Evolutionary conservation across 1,140 invertebrate genomes (phyloP), one percentile per base, ranked within the genome.

Genomic region (Ctenoplectra terminalis): DNA sequence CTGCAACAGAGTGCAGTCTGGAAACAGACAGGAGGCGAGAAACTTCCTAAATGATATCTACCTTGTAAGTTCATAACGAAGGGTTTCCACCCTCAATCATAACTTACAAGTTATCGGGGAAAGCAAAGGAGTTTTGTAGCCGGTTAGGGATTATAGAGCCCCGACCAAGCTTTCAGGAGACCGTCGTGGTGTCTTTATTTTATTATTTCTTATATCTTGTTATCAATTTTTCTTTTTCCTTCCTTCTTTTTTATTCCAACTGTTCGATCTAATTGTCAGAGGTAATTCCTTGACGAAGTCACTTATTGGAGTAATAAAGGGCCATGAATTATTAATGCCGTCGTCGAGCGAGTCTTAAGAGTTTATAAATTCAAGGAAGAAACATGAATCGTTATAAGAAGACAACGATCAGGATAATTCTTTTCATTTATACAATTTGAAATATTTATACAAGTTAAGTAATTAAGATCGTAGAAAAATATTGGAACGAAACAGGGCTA

Each of bases 31-130:
- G 67, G 52, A 60, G 66, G 43, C 29, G 66, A 71, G 43, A 71
- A 79, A 72, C 54, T 79, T 72, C 56, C 26, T 79, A 79, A 79
- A 71, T 71, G 69, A 72, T 79, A 61, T 40, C 76, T 43, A 61
- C 40, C 31, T 72, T 72, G 40, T 52, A 61, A 72, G 76, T 79
- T 79, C 69, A 29, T 43, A 79, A 61, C 56, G 76, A 72, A 72
- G 26, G 34, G 43, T 63, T 71, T 31, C 69, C 29, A 79, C 34
- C 56, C 46, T 79, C 69, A 63, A 79, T 79, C 76, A 72, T 72
- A 79, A 72, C 56, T 79, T 50, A 31, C 56, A 43, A 79, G 67
- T 79, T 79, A 72, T 61, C 56, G 76, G 29, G 15, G 43, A n/a
- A 43, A n/a, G 56, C n/a, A 52, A 79, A 61, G 31, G 20, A 79